phyloP scores from a whole-genome alignment of 2,797 vertebrate species.

The Dendrocincla tyrannina region DNA sequence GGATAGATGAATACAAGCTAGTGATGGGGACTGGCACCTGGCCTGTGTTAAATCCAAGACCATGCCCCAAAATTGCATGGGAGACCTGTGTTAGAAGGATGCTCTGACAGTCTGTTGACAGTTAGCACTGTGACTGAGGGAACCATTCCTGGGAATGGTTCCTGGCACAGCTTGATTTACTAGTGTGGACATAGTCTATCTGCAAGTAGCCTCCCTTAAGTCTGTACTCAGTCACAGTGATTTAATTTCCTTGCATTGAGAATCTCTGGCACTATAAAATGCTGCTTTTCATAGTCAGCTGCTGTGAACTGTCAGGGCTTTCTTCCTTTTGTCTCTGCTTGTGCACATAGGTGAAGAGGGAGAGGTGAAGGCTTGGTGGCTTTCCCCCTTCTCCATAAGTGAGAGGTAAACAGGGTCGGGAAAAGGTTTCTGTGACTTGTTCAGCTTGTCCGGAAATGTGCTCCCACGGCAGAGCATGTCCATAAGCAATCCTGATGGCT shows the following conservation, averaged over 20 bases:
- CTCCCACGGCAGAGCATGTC: rapidly evolving
- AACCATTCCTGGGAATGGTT: neutral
- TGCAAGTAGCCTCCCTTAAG: neutral
- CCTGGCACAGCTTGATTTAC: neutral
- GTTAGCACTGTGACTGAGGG: neutral
- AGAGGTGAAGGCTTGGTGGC: neutral
- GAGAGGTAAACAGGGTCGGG: neutral
- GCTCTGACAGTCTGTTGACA: neutral
- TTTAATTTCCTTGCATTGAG: neutral
- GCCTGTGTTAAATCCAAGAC: neutral
- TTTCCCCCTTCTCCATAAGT: neutral
- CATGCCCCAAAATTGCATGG: neutral
- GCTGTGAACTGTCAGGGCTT: neutral
- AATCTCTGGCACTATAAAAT: neutral
- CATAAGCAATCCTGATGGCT: neutral
- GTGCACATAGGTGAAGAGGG: neutral
- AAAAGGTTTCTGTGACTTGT: rapidly evolving
- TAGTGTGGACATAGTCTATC: neutral
- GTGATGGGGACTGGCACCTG: neutral
- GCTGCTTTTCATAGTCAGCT: neutral
- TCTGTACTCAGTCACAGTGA: neutral
- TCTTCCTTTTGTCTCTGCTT: neutral
- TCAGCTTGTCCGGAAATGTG: neutral
- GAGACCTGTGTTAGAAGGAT: neutral
- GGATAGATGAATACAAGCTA: neutral